Base-by-base conservation (phyloP, 2,888 invertebrate species). In the Volucella zonaria region DNA sequence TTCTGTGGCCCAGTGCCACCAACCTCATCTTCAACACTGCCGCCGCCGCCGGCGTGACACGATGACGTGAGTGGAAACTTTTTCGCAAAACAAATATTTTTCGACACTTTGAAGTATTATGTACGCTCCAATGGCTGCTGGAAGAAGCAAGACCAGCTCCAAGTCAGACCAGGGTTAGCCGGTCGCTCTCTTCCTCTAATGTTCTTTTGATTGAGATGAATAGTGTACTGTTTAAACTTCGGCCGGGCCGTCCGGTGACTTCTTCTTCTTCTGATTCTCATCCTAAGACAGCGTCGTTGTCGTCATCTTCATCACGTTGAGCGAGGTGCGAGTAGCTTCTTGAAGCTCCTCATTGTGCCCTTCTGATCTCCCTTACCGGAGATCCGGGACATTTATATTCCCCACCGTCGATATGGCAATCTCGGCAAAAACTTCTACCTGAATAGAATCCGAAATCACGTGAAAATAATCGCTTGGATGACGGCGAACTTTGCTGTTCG, bases 391-490 rank as follows among this genome's bases (percentile, higher is more conserved):
- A 70, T 70, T 77, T 54, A 45, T 61, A 67, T 49, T 68, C 70
- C 62, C 68, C 45, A 40, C 77, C 49, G 68, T 71, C 62, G 70
- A 64, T 70, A 56, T 64, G 62, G 70, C 77, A 77, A 70, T 77
- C 68, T 77, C 70, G 54, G 61, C 49, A 47, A 77, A 76, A 85
- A 76, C 54, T 64, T 81, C 67, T 70, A 81, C 85, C 85, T 85
- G 86, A 86, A 82, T 62, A 23, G 86, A 86, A 86, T 86, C 62
- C 64, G 52, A 86, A 86, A 86, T 86, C 81, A 86, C 73, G 82
- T 86, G 77, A 82, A 86, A 68, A 86, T 77, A 80, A 80, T 85
- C 83, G 81, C 61, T 67, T 71, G 71, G 66, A 66, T 81, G 76
- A 81, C 75, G 80, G 62, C 66, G 79, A 79, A 75, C 74, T 75